phyloP scores from a whole-genome alignment of 1,140 invertebrate genomes.

The Grapholita molesta region DNA sequence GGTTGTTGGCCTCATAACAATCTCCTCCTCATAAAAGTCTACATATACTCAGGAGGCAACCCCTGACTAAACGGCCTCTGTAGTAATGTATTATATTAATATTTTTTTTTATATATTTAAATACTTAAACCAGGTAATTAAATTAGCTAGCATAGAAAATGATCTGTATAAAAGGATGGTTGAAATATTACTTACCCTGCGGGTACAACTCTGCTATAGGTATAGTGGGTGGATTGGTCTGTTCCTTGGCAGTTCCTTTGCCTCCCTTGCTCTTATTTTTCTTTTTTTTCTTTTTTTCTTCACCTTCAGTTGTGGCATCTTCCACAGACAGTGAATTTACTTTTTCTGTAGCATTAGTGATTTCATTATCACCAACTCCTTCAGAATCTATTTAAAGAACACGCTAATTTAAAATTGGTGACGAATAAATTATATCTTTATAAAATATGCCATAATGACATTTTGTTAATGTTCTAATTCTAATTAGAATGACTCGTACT shows the following conservation, averaged over 20 bases:
- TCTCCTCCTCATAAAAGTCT: too few relatives aligned
- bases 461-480: neutral
- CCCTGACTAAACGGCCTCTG: too few relatives aligned
- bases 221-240: conserved; percentile 87
- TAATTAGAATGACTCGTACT: neutral
- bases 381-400: conserved; percentile 36
- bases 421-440: too few relatives aligned
- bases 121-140: too few relatives aligned
- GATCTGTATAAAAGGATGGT: neutral
- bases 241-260: conserved; percentile 41
- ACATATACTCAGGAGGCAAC: too few relatives aligned
- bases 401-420: neutral
- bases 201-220: conserved; percentile 92
- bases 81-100: too few relatives aligned
- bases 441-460: neutral
- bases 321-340: conserved; percentile 37
- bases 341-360: conserved; percentile 34
- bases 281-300: conserved; percentile 82
- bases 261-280: conserved; percentile 76
- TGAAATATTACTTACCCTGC: conserved; percentile 80
- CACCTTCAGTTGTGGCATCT: conserved; percentile 63
- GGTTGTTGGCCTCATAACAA: too few relatives aligned
- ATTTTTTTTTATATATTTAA: too few relatives aligned
- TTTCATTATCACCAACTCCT: conserved; percentile 26
- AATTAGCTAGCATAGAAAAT: neutral